phyloP scores from a whole-genome alignment of 2,888 invertebrate species.

The Glaucopsyche alexis region DNA sequence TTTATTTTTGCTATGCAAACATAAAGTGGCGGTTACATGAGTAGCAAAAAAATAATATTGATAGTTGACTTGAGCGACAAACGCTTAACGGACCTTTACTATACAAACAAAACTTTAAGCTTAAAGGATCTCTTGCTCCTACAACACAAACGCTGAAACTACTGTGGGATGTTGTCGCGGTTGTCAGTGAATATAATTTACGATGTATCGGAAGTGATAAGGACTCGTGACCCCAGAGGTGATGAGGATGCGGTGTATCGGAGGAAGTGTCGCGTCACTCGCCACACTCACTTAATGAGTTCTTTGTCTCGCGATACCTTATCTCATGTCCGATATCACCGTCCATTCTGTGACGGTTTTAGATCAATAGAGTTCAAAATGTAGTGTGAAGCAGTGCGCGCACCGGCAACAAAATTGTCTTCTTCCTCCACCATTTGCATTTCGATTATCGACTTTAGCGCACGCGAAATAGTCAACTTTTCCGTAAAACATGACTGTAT shows the following conservation, averaged over 20 bases:
- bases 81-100: too few species aligned
- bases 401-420: too few species aligned
- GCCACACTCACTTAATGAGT: slow-evolving; percentile 67
- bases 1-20: too few species aligned
- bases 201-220: slow-evolving; percentile 64
- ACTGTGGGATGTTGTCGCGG: not conserved
- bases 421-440: too few species aligned
- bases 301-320: slow-evolving; percentile 76
- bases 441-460: too few species aligned
- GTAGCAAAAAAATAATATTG: too few species aligned
- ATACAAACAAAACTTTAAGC: too few species aligned
- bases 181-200: slow-evolving; percentile 32
- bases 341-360: not conserved
- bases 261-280: slow-evolving; percentile 77
- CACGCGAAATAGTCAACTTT: too few species aligned
- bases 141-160: not conserved
- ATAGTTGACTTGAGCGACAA: too few species aligned
- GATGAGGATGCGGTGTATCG: slow-evolving; percentile 68
- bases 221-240: slow-evolving; percentile 73
- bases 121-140: not conserved
- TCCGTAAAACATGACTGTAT: too few species aligned
- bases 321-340: slow-evolving; percentile 47
- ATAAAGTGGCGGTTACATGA: too few species aligned
- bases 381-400: not conserved
- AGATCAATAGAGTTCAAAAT: not conserved